Percentiles rank a stretch among this genome's conserved stretches.
Conservation (phyloP, 2,888 invertebrate genomes). For the Venustoraphidia nigricollis region DNA sequence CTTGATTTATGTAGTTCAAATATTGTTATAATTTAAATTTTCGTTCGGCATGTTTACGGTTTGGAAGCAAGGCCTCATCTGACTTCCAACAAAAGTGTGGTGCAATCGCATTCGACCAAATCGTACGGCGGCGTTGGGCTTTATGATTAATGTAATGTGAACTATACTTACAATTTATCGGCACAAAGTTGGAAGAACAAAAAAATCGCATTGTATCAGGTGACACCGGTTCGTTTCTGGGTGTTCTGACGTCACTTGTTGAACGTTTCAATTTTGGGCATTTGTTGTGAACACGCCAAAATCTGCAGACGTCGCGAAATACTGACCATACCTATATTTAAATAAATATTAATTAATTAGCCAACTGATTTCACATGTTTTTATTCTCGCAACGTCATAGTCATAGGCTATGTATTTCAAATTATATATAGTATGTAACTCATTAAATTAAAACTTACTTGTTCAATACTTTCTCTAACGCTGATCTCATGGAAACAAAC, state of each 20-base stretch:
- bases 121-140: too few relatives aligned
- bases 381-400: too few relatives aligned
- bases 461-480: constrained; percentile 67
- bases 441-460: constrained; percentile 31
- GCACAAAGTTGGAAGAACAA: constrained; percentile 23
- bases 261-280: constrained; percentile 46
- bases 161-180: background rate
- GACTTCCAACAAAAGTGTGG: too few relatives aligned
- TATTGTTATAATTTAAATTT: too few relatives aligned
- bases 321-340: constrained; percentile 51
- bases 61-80: too few relatives aligned
- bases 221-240: constrained; percentile 32
- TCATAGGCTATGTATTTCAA: too few relatives aligned
- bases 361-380: too few relatives aligned
- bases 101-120: too few relatives aligned
- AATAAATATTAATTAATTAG: constrained; percentile 5
- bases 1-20: too few relatives aligned
- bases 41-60: too few relatives aligned
- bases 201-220: constrained; percentile 32
- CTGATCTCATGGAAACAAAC: constrained; percentile 77
- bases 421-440: background rate
- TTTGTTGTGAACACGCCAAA: constrained; percentile 58
- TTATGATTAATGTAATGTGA: too few relatives aligned
- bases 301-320: constrained; percentile 58
- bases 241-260: constrained; percentile 35